phyloP scores from a whole-genome alignment of 2,888 invertebrate genomes.

The Druceiella hillmani region DNA sequence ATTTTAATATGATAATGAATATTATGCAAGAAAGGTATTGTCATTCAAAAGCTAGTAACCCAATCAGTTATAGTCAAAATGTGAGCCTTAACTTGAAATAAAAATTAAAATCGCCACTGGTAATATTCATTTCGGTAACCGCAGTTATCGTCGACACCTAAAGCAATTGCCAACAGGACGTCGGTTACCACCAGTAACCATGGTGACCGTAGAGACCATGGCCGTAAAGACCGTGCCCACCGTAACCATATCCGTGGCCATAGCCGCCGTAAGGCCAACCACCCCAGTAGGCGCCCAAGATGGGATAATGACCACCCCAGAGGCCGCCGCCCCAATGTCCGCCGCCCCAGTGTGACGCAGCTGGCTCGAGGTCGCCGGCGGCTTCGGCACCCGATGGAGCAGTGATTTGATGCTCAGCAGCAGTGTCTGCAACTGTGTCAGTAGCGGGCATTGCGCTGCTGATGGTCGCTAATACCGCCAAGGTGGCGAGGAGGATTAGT shows the following conservation, averaged over 20 bases:
- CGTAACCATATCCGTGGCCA: conserved; percentile 25
- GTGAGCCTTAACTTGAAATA: too few relatives aligned
- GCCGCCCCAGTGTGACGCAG: conserved; percentile 40
- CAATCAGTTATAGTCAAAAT: too few relatives aligned
- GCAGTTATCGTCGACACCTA: too few relatives aligned
- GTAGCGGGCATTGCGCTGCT: conserved; percentile 34
- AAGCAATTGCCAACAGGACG: too few relatives aligned
- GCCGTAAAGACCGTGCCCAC: conserved; percentile 26
- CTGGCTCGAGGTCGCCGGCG: conserved; percentile 40
- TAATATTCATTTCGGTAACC: too few relatives aligned
- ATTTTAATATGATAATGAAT: too few relatives aligned
- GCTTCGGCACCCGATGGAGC: too few relatives aligned
- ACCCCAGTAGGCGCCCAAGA: not conserved
- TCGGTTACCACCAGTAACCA: conserved; percentile 25
- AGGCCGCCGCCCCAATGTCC: conserved; percentile 19
- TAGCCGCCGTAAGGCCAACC: conserved; percentile 21
- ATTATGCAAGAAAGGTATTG: too few relatives aligned
- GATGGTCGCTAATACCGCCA: conserved; percentile 31
- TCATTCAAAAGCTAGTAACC: too few relatives aligned
- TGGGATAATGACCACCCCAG: conserved; percentile 12
- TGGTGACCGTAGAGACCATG: conserved; percentile 23
- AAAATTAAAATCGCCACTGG: too few relatives aligned
- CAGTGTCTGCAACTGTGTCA: too few relatives aligned
- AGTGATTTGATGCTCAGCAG: too few relatives aligned
- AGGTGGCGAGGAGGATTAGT: conserved; percentile 29